A percentile compares a stretch with the other conserved stretches of the same genome.
Conservation (phyloP, 2,113 vertebrate genomes). For the Odobenus rosmarus region DNA sequence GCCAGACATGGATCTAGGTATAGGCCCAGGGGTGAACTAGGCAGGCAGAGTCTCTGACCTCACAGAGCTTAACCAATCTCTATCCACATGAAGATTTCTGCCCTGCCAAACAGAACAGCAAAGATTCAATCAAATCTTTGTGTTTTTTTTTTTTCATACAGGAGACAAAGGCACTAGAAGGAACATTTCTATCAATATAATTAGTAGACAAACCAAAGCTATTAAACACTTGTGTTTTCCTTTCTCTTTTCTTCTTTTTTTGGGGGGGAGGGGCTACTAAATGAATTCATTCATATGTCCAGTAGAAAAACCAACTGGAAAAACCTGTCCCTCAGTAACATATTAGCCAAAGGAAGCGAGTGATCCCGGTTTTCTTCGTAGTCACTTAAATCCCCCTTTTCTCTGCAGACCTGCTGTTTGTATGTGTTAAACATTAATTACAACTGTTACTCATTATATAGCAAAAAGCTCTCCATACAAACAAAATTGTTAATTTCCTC, state of each 20-base stretch:
- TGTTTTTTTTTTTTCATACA: neutral
- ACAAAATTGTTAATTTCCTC: slow-evolving; percentile 71
- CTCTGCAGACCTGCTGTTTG: slow-evolving; percentile 71
- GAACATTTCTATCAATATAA: slow-evolving; percentile 40
- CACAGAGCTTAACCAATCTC: neutral
- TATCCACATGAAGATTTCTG: neutral
- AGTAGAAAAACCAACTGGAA: slow-evolving; percentile 69
- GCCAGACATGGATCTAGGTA: neutral
- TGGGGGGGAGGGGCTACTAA: neutral
- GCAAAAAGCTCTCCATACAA: slow-evolving; percentile 61
- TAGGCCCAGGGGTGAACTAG: neutral
- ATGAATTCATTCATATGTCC: slow-evolving; percentile 66
- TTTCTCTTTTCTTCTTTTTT: neutral
- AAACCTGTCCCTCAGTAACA: slow-evolving; percentile 73
- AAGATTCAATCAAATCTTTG: neutral
- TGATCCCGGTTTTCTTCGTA: slow-evolving; percentile 27
- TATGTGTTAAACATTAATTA: slow-evolving; percentile 81
- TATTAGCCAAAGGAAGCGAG: slow-evolving; percentile 71
- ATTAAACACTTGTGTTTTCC: slow-evolving; percentile 31
- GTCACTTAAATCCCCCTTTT: neutral
- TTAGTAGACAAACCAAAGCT: slow-evolving; percentile 59
- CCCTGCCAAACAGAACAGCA: neutral
- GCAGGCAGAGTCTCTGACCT: neutral
- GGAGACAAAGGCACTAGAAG: slow-evolving; percentile 40
- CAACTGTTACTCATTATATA: slow-evolving; percentile 75